Evolutionary conservation across 1,140 invertebrate species (phyloP).

Genomic region (Colletes gigas): DNA sequence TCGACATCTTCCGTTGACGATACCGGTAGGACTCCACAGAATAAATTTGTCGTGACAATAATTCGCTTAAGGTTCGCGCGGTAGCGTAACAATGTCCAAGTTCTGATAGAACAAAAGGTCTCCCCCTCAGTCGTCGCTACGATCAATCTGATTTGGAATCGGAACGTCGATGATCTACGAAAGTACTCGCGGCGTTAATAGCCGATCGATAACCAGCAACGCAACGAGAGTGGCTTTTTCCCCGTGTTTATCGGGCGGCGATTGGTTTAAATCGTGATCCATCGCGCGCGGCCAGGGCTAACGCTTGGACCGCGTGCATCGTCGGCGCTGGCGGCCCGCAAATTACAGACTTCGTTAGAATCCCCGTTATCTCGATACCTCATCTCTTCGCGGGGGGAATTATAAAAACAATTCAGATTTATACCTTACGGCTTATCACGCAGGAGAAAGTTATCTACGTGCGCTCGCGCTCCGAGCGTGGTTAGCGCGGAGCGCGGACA

Average conservation of each 20-base stretch:
- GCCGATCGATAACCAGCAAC: slow-evolving; percentile 7
- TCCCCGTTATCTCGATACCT: slow-evolving; percentile 70
- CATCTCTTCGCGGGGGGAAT: slow-evolving; percentile 67
- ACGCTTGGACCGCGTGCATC: slow-evolving; percentile 42
- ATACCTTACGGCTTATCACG: slow-evolving; percentile 73
- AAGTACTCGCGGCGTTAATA: slow-evolving; percentile 7
- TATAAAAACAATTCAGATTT: slow-evolving; percentile 75
- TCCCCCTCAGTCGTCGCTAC: too few relatives aligned
- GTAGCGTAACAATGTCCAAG: too few relatives aligned
- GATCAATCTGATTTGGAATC: too few relatives aligned
- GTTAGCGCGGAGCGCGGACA: slow-evolving; percentile 42
- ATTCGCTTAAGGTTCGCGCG: too few relatives aligned
- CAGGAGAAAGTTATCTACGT: slow-evolving; percentile 71
- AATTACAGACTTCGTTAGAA: slow-evolving; percentile 74
- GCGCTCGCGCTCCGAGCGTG: slow-evolving; percentile 39
- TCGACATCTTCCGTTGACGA: too few relatives aligned
- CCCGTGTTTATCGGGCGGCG: slow-evolving; percentile 52
- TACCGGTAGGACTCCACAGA: too few relatives aligned
- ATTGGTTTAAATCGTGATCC: slow-evolving; percentile 67
- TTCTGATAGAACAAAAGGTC: too few relatives aligned
- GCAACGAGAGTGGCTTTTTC: slow-evolving; percentile 26
- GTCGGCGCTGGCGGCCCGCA: slow-evolving; percentile 60
- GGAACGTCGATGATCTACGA: neutral
- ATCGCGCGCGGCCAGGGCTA: slow-evolving; percentile 31
- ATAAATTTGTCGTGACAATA: too few relatives aligned